Evolutionary conservation across 92 coral and sea anemone genomes (phyloP).

Genomic region (Zoanthus sociatus): DNA sequence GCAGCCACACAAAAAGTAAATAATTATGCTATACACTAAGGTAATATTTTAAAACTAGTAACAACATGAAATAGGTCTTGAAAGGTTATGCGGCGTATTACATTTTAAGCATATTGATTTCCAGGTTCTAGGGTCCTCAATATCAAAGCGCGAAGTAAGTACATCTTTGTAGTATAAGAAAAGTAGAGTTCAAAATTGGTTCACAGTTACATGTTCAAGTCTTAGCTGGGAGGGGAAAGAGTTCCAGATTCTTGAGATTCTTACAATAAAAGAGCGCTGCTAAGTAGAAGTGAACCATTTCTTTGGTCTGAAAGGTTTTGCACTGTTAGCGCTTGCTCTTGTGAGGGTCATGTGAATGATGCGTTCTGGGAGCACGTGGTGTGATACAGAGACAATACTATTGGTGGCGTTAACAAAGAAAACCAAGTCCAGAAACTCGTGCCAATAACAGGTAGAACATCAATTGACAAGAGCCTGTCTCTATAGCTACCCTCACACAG

Average conservation of each 20-base stretch:
- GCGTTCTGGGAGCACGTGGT: constrained; percentile 46
- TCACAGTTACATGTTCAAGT: background rate
- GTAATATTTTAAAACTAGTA: too few relatives aligned
- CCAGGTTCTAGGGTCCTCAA: too few relatives aligned
- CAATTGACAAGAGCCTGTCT: background rate
- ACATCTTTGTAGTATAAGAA: too few relatives aligned
- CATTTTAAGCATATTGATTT: too few relatives aligned
- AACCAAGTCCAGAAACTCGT: background rate
- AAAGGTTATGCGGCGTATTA: too few relatives aligned
- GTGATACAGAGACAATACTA: constrained; percentile 36
- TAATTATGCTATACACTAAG: too few relatives aligned
- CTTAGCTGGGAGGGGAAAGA: constrained; percentile 40
- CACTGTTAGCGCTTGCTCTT: constrained; percentile 37
- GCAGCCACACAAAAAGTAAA: too few relatives aligned
- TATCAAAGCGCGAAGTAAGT: too few relatives aligned
- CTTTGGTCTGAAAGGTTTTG: constrained; percentile 21
- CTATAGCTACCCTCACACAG: background rate
- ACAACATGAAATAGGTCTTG: too few relatives aligned
- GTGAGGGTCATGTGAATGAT: constrained; percentile 31
- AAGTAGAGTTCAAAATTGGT: too few relatives aligned
- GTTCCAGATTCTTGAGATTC: constrained; percentile 43
- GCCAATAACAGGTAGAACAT: constrained; percentile 1
- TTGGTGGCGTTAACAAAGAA: constrained; percentile 30
- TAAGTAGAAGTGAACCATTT: constrained; percentile 40
- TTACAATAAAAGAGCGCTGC: constrained; percentile 47